Evolutionary conservation across 2,113 vertebrate species (phyloP).

Genomic region (Aramus guarauna): DNA sequence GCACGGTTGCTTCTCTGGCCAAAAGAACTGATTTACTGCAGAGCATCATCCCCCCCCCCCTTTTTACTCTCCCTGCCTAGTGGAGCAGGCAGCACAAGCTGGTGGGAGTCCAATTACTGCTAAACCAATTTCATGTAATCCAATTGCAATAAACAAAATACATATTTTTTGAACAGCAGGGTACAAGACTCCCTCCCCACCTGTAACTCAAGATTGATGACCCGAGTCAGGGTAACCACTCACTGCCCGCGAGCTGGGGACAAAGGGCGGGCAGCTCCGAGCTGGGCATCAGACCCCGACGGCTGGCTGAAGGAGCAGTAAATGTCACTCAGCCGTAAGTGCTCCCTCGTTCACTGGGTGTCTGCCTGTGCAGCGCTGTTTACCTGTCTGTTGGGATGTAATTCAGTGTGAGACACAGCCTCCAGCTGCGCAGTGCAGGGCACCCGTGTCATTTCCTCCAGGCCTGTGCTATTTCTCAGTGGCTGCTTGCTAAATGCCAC

Average conservation of each 20-base stretch:
- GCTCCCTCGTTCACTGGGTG: fast-evolving
- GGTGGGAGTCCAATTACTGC: neutral
- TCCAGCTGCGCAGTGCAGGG: neutral
- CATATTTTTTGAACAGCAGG: neutral
- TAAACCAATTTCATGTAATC: neutral
- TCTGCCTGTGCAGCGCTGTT: neutral
- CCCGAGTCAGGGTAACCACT: neutral
- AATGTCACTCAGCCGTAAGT: fast-evolving
- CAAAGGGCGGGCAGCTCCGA: too few species aligned
- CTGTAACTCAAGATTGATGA: neutral
- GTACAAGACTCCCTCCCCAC: neutral
- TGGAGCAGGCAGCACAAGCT: neutral
- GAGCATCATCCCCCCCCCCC: too few species aligned
- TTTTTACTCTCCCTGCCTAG: too few species aligned
- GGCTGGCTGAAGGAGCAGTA: neutral
- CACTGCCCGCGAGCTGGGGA: neutral
- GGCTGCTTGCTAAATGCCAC: neutral
- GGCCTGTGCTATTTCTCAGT: neutral
- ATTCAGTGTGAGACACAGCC: fast-evolving
- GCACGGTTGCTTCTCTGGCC: neutral
- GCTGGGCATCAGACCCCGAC: fast-evolving
- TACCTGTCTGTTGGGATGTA: fast-evolving
- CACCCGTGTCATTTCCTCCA: neutral
- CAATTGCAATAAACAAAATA: too few species aligned
- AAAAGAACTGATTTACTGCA: neutral